These are phyloP conservation scores for Peromyscus maniculatus DNA, from an alignment of 2,113 vertebrate genomes.

Conservation along the genomic window DNA sequence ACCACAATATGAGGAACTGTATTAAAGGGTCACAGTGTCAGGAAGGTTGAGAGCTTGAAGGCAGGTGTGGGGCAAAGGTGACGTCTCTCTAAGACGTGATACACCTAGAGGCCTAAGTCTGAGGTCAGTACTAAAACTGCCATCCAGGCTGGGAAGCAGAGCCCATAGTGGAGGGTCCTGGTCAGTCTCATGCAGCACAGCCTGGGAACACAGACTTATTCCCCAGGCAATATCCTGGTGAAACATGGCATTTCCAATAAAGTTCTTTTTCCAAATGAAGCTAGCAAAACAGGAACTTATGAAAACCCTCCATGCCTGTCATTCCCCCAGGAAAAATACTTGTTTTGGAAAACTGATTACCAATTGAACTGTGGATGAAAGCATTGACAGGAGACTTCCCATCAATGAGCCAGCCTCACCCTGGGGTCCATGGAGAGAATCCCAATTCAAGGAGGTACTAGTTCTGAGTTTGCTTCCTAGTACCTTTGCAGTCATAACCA, in stretches of 20 bases:
- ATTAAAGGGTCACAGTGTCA: background rate
- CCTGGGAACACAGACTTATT: background rate
- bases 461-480: constrained; percentile 47
- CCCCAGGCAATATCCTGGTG: background rate
- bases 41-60: background rate
- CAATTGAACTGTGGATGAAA: background rate
- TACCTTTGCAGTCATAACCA: constrained; percentile 66
- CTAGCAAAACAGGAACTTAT: constrained; percentile 4
- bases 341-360: constrained; percentile 23
- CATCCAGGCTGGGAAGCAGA: background rate
- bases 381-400: background rate
- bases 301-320: background rate
- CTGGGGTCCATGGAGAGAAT: background rate
- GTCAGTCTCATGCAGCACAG: background rate
- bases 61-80: background rate
- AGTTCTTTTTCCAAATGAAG: constrained; percentile 22
- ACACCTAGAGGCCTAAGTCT: too few species aligned
- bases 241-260: background rate
- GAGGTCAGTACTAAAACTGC: too few species aligned
- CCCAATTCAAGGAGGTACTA: background rate
- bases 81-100: background rate
- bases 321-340: constrained; percentile 10
- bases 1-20: background rate
- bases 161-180: background rate
- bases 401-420: background rate